A percentile compares a stretch with the other conserved stretches of the same genome.
Conservation (phyloP, 2,888 invertebrate genomes). For the Nowickia ferox region DNA sequence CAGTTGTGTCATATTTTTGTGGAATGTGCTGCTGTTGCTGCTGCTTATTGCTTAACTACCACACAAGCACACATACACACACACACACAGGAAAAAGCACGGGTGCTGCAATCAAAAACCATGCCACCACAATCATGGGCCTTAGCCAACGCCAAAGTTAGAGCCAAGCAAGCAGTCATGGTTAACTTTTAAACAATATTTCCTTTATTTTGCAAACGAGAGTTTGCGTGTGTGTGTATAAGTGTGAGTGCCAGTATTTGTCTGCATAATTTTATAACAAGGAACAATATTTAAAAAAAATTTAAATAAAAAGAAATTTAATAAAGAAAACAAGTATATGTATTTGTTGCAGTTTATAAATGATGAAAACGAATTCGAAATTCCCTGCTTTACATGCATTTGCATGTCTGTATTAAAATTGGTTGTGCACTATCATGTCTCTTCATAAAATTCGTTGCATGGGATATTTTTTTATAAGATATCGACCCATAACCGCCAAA, state of each 20-base stretch:
- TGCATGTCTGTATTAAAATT: neutral
- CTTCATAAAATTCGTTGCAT: too few species aligned
- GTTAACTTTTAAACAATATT: slow-evolving; percentile 61
- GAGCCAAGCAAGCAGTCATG: slow-evolving; percentile 65
- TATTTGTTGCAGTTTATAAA: neutral
- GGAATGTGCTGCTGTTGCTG: slow-evolving; percentile 66
- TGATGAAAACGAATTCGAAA: slow-evolving; percentile 16
- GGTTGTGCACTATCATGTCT: neutral
- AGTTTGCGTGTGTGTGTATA: neutral
- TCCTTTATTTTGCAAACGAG: neutral
- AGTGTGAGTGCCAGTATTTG: slow-evolving; percentile 32
- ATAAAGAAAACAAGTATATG: slow-evolving; percentile 39
- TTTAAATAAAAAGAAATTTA: slow-evolving; percentile 17
- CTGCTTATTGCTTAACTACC: slow-evolving; percentile 57
- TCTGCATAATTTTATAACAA: slow-evolving; percentile 62
- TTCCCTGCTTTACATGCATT: slow-evolving; percentile 1
- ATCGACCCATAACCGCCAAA: neutral
- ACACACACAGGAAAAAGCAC: neutral
- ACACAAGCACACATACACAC: slow-evolving; percentile 1
- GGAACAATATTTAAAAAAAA: slow-evolving; percentile 54
- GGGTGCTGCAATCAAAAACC: slow-evolving; percentile 47
- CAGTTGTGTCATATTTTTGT: slow-evolving; percentile 75
- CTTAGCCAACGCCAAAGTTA: slow-evolving; percentile 52
- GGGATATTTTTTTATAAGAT: too few species aligned
- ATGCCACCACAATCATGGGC: slow-evolving; percentile 48